A percentile compares a stretch with the other conserved stretches of the same genome.
Evolutionary conservation across 2,113 vertebrate species (phyloP).

Genomic region (Hoplias malabaricus): DNA sequence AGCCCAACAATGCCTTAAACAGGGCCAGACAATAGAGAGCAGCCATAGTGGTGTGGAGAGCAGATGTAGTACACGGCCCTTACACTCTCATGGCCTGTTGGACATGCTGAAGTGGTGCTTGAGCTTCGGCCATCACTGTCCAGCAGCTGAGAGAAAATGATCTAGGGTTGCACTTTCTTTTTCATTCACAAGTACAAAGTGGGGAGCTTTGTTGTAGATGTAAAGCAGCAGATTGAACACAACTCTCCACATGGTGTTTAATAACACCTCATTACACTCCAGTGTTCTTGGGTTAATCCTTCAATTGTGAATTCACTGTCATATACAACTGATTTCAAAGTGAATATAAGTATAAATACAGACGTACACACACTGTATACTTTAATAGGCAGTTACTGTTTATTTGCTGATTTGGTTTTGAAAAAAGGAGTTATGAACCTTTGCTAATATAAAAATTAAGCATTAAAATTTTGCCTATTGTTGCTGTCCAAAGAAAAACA

Average conservation of each 20-base stretch:
- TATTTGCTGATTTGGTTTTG: too few species aligned
- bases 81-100: background rate
- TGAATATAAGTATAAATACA: too few species aligned
- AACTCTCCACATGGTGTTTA: background rate
- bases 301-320: too few species aligned
- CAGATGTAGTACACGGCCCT: conserved; percentile 13
- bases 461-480: too few species aligned
- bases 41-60: conserved; percentile 30
- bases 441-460: too few species aligned
- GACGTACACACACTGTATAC: too few species aligned
- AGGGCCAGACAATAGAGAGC: conserved; percentile 31
- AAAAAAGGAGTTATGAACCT: too few species aligned
- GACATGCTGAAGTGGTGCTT: conserved; percentile 13
- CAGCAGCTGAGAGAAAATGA: background rate
- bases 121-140: background rate
- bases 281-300: too few species aligned
- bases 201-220: background rate
- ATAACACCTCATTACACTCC: background rate
- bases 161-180: background rate
- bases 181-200: background rate
- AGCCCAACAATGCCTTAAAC: conserved; percentile 41
- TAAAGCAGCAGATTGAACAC: background rate
- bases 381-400: too few species aligned
- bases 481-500: too few species aligned
- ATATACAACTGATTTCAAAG: too few species aligned